These are phyloP conservation scores for Clarias platycephalus DNA, from an alignment of 2,797 vertebrate genomes.

Conservation along the genomic window DNA sequence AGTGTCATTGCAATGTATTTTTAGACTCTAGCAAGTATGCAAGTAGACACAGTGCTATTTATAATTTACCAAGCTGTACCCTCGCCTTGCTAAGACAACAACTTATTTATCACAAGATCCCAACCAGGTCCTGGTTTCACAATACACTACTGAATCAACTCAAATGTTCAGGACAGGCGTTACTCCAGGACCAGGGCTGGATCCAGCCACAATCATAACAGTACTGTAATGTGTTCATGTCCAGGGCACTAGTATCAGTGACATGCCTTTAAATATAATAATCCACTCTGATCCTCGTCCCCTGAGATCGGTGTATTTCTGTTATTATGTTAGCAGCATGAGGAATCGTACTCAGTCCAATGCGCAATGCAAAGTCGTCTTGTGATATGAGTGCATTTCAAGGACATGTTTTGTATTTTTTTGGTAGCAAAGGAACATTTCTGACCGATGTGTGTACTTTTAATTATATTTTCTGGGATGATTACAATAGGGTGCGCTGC, in stretches of 20 bases:
- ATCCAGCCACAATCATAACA: neutral
- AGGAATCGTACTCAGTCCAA: neutral
- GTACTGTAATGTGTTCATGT: neutral
- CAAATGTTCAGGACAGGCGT: neutral
- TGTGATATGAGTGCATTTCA: neutral
- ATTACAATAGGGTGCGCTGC: neutral
- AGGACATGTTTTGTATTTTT: neutral
- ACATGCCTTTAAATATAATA: neutral
- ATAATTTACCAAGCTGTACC: slow-evolving; percentile 71
- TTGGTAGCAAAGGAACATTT: neutral
- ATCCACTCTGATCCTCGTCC: neutral
- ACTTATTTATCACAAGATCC: neutral
- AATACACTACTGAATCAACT: neutral
- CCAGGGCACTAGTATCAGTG: too few species aligned
- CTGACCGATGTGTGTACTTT: neutral
- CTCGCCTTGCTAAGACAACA: slow-evolving; percentile 20
- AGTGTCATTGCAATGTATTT: slow-evolving; percentile 74
- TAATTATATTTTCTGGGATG: neutral
- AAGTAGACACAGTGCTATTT: slow-evolving; percentile 74
- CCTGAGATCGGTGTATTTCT: neutral
- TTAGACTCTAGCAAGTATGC: slow-evolving; percentile 71
- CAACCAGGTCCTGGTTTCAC: neutral
- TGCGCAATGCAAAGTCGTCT: neutral
- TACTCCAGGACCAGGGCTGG: neutral
- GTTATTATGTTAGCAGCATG: neutral